Evolutionary conservation across 2,888 invertebrate genomes (phyloP).

Genomic region (Beris morrisii): DNA sequence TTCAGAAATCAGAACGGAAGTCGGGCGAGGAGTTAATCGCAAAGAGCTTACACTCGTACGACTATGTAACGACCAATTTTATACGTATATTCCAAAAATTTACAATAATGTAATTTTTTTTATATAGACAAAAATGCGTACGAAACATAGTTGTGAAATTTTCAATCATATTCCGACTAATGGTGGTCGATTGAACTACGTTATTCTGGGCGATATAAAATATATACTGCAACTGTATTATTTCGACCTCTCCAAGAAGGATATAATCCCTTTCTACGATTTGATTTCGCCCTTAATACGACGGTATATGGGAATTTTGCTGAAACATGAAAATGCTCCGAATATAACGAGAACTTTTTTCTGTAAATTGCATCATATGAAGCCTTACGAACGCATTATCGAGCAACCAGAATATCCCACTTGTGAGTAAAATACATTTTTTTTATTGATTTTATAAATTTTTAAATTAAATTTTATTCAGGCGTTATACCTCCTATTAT

Average conservation of each 20-base stretch:
- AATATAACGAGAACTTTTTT: conserved; percentile 15
- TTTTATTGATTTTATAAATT: background rate
- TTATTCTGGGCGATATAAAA: background rate
- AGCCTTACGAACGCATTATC: background rate
- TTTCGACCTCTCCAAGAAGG: conserved; percentile 10
- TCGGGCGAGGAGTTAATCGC: background rate
- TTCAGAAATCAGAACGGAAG: background rate
- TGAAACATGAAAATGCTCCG: conserved; percentile 14
- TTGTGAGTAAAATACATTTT: conserved; percentile 5
- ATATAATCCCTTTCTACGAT: conserved; percentile 26
- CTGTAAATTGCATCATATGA: conserved; percentile 1
- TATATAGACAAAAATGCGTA: background rate
- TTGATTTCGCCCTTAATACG: conserved; percentile 10
- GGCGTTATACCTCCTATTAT: conserved; percentile 17
- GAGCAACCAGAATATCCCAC: conserved; percentile 20
- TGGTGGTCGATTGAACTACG: background rate
- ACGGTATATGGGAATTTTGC: conserved; percentile 31
- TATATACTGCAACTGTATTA: conserved; percentile 4
- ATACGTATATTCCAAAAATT: background rate
- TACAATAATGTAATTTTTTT: background rate
- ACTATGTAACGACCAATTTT: background rate
- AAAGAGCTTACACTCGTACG: background rate
- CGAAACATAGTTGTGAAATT: background rate
- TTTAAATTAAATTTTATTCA: background rate
- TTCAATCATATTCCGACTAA: background rate